phyloP scores from a whole-genome alignment of 1,140 invertebrate genomes.

The Penaeus japonicus region DNA sequence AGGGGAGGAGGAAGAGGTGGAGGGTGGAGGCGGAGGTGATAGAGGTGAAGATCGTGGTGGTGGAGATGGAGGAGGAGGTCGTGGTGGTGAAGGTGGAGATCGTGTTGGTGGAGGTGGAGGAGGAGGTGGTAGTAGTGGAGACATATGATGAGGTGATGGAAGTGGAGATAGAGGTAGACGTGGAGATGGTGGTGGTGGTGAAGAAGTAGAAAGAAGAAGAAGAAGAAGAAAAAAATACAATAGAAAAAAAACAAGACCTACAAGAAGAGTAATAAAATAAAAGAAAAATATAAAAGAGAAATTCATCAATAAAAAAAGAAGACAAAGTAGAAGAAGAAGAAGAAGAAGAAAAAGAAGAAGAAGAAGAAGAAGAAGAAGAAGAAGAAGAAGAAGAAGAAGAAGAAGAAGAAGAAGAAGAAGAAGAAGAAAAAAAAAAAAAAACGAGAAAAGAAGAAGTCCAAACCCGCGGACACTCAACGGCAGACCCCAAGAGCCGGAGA shows the following conservation, averaged over 20 bases:
- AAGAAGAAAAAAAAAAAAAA: too few relatives aligned
- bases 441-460: too few relatives aligned
- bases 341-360: background rate
- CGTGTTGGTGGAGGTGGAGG: background rate
- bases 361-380: background rate
- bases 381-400: background rate
- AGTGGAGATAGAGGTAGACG: background rate
- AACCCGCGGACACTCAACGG: too few relatives aligned
- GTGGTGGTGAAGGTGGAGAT: background rate
- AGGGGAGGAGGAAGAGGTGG: background rate
- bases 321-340: background rate
- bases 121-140: background rate
- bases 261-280: too few relatives aligned
- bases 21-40: background rate
- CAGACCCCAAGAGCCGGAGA: too few relatives aligned
- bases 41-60: background rate
- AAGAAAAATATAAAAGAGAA: too few relatives aligned
- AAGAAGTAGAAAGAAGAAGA: background rate
- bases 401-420: too few relatives aligned
- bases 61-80: background rate
- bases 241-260: too few relatives aligned
- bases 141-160: background rate
- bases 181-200: background rate
- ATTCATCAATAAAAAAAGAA: background rate
- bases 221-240: background rate